Evolutionary conservation across 2,888 invertebrate genomes (phyloP).

Genomic region (Drosophila mimetica): DNA sequence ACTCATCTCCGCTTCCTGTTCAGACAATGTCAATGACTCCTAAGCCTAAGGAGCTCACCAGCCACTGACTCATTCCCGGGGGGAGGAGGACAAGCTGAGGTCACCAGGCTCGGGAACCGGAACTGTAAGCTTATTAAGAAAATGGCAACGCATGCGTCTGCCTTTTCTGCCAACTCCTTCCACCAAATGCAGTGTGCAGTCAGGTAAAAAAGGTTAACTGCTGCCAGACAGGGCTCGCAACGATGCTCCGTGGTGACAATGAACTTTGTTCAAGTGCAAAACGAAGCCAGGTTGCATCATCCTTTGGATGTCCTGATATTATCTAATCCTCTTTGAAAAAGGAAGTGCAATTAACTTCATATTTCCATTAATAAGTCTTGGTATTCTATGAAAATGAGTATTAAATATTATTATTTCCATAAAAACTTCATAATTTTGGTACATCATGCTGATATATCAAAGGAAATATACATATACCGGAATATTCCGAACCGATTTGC

Average conservation of each 20-base stretch:
- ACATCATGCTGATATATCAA: neutral
- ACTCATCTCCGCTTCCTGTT: slow-evolving; percentile 29
- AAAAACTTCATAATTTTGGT: neutral
- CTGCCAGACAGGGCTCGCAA: slow-evolving; percentile 32
- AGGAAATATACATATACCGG: neutral
- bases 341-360: neutral
- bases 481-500: slow-evolving; percentile 20
- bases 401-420: neutral
- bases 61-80: neutral
- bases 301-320: neutral
- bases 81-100: slow-evolving; percentile 32
- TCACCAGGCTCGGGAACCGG: slow-evolving; percentile 34
- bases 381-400: too few relatives aligned
- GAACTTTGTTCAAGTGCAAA: slow-evolving; percentile 16
- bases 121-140: slow-evolving; percentile 47
- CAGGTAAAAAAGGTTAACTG: slow-evolving; percentile 39
- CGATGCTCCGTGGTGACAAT: slow-evolving; percentile 41
- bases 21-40: slow-evolving; percentile 45
- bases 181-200: slow-evolving; percentile 20
- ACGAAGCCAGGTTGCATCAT: slow-evolving; percentile 15
- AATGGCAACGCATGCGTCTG: slow-evolving; percentile 28
- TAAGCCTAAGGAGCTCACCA: slow-evolving; percentile 16
- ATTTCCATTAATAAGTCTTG: too few relatives aligned
- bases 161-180: neutral
- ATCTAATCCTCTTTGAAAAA: neutral